These are phyloP conservation scores for Lutjanus argentimaculatus DNA, from an alignment of 2,797 vertebrate genomes.

Conservation along the genomic window DNA sequence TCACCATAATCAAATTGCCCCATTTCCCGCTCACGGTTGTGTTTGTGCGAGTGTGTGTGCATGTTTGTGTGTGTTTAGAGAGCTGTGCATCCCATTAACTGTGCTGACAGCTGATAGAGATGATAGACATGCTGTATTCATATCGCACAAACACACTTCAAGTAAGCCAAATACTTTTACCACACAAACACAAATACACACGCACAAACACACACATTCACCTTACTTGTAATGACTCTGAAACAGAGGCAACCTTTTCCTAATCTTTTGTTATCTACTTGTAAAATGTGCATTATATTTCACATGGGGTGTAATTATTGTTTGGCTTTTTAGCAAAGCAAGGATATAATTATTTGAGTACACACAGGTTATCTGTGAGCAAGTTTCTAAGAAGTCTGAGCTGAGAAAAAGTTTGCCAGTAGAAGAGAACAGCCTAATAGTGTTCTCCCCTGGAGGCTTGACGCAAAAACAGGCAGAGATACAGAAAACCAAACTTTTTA, in stretches of 20 bases:
- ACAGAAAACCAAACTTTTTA: slow-evolving; percentile 51
- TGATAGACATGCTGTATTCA: slow-evolving; percentile 45
- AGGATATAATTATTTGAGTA: not conserved
- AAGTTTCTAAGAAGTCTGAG: slow-evolving; percentile 37
- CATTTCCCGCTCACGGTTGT: slow-evolving; percentile 32
- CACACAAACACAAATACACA: not conserved
- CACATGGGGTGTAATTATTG: not conserved
- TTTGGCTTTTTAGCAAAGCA: slow-evolving; percentile 21
- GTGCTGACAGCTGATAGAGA: slow-evolving; percentile 64
- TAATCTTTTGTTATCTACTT: not conserved
- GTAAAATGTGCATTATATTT: not conserved
- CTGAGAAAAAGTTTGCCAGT: slow-evolving; percentile 52
- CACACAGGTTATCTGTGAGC: not conserved
- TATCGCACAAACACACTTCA: slow-evolving; percentile 33
- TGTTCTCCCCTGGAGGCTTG: slow-evolving; percentile 39
- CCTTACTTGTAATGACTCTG: not conserved
- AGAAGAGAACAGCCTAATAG: slow-evolving; percentile 41
- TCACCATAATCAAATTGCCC: slow-evolving; percentile 52
- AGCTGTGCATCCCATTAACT: slow-evolving; percentile 55
- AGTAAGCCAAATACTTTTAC: slow-evolving; percentile 14
- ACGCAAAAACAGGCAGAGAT: slow-evolving; percentile 55
- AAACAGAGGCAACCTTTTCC: not conserved
- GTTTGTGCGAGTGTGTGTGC: not conserved
- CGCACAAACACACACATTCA: not conserved
- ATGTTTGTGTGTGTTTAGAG: slow-evolving; percentile 32